Base-by-base conservation (phyloP, 2,888 invertebrate species). In the Amphipyra berbera region DNA sequence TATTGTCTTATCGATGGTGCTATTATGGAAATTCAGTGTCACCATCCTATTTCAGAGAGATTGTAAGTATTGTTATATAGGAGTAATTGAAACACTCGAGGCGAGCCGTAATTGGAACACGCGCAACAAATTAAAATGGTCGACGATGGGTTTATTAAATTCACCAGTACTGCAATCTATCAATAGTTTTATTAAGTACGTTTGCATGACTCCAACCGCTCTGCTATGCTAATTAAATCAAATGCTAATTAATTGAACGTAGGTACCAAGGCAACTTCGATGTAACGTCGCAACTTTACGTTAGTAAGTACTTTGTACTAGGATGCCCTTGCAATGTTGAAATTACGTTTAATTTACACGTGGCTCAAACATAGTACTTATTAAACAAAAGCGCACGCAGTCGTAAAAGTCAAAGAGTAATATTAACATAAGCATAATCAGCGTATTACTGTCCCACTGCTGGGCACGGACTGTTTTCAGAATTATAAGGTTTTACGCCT, bases 311-410 rank as follows among this genome's bases (percentile, higher is more conserved):
- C 37, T 72, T 56, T 27, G 53, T 71, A 46, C 50, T 55, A 45
- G 47, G 42, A 45, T 62, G 70, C 71, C 76, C 76, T 75, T 71
- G 71, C 47, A 42, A 14, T 75, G 76, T 71, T 75, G 57, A 75
- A 71, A 71, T 69, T 49, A 58, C 40, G 44, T 55, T 27, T 61
- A 57, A 60, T 37, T 35, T 46, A 60, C 37, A 53, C 45, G 45
- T 55, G 44, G 33, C 5, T 12, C 30, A 30, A 14, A 30, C 4
- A 4, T 13, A 27, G 40, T 6, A 40, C n/a, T 13, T 40, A 40
- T 6, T 13, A 21, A 21, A 21, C 21, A 12, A 8, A 9, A 21
- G 21, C 21, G 21, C 21, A 21, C 21, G 21, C 21, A 21, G 21
- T 21, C 21, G 21, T 21, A 21, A 21, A 21, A 21, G 21, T 21